Base-by-base conservation (phyloP, 2,113 vertebrate species). In the Chunga burmeisteri region DNA sequence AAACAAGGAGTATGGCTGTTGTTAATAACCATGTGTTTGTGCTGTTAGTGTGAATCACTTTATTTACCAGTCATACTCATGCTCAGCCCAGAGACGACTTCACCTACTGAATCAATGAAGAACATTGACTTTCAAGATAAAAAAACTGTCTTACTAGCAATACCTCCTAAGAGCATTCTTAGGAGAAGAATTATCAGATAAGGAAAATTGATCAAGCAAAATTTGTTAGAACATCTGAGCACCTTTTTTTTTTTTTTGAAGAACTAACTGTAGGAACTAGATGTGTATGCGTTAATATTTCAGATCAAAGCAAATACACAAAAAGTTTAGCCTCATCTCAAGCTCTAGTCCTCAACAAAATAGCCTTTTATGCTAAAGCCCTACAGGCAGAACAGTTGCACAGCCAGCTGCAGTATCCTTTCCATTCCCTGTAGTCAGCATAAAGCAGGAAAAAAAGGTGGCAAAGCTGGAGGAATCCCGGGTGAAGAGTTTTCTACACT, bases 21-120 rank as follows among this genome's bases (percentile, higher is more conserved):
- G 42, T 66, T 77, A 74, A 81, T 50, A 86, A 55, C 67, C 23
- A 27, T 16, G 17, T 27, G 34, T 62, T 85, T 73, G 50, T 47
- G 75, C n/a, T 92, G 58, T 38, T 63, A 49, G 6, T 18, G 30
- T 81, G 87, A 82, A 87, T 91, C 32, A 85, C 55, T 82, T 95
- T 77, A 73, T 90, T 90, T 80, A 91, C 40, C 49, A 88, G 59
- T 22, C 62, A 73, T 20, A 73, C 8, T 78, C 67, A 63, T 56
- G 47, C n/a, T 94, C 42, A 86, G 75, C 72, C n/a, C 68, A 92
- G 82, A 74, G 72, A 95, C 74, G n/a, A 92, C 55, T 79, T 90
- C 70, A 67, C 44, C 47, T 88, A 70, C 66, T 75, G 25, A 81
- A 93, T 78, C 88, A 82, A 81, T 85, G 40, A 94, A 90, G 44